These are phyloP conservation scores for Hymenochirus boettgeri DNA, from an alignment of 2,113 vertebrate species.

Conservation along the genomic window DNA sequence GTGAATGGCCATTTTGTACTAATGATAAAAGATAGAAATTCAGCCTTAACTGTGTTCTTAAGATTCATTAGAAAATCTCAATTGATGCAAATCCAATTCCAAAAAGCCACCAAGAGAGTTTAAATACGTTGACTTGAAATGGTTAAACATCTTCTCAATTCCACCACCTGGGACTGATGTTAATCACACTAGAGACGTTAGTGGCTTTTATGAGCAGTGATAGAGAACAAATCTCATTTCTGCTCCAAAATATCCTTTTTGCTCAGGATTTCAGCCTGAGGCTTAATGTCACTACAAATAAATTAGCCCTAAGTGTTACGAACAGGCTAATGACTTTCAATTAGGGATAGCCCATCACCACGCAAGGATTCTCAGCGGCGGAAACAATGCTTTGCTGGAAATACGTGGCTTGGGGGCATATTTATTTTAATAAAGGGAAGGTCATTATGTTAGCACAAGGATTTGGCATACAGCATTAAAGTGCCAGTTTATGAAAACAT, in stretches of 20 bases:
- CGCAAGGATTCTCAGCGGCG: constrained; percentile 40
- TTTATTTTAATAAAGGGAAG: constrained; percentile 57
- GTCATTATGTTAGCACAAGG: constrained; percentile 44
- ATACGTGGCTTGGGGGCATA: constrained; percentile 39
- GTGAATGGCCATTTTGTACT: no score
- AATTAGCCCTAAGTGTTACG: constrained; percentile 43
- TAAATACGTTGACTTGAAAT: no score
- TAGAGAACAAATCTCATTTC: constrained; percentile 46
- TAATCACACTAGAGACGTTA: constrained; percentile 8
- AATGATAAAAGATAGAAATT: no score
- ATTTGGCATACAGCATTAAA: constrained; percentile 28
- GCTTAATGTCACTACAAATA: constrained; percentile 51
- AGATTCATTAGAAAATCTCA: no score
- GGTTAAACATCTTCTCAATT: no score
- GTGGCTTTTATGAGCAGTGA: constrained; percentile 26
- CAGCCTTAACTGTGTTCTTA: no score
- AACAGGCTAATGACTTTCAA: constrained; percentile 44
- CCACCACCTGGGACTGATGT: constrained; percentile 19
- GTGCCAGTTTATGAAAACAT: neutral
- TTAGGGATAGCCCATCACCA: constrained; percentile 49
- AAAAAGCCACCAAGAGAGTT: no score
- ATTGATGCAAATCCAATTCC: no score
- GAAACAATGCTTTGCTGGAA: constrained; percentile 19
- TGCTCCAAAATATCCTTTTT: constrained; percentile 42
- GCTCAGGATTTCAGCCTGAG: constrained; percentile 23